Conservation (phyloP, 2,797 vertebrate genomes). For the Helarctos malayanus region DNA sequence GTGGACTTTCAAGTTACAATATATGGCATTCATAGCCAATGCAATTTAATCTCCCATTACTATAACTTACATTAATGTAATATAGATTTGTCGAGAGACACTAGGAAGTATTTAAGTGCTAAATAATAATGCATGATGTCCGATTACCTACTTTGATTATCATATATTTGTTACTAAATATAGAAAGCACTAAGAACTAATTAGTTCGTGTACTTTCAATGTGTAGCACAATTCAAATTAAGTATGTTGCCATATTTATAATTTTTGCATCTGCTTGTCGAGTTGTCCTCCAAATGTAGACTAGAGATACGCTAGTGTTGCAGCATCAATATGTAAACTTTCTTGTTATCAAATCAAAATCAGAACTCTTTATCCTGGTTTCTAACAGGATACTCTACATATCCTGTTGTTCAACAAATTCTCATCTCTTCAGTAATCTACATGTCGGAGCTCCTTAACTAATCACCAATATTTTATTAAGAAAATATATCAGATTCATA, state of each 20-base stretch:
- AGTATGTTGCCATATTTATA: constrained; percentile 9
- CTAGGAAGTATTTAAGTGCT: constrained; percentile 29
- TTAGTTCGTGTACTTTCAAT: neutral
- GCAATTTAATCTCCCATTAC: neutral
- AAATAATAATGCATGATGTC: constrained; percentile 31
- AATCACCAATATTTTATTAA: constrained; percentile 2
- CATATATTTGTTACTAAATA: neutral
- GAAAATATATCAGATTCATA: constrained; percentile 33
- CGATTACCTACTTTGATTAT: neutral
- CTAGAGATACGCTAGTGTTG: constrained; percentile 15
- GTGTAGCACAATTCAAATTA: constrained; percentile 49
- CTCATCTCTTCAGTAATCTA: neutral
- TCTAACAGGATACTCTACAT: neutral
- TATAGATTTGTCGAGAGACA: neutral
- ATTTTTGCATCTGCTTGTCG: neutral
- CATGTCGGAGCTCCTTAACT: neutral
- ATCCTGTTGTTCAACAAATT: neutral
- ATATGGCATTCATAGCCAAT: neutral
- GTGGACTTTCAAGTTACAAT: neutral
- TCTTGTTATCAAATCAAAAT: constrained; percentile 49
- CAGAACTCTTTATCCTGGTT: constrained; percentile 2
- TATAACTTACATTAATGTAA: neutral
- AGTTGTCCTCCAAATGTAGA: constrained; percentile 4
- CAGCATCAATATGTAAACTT: neutral
- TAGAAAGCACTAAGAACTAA: constrained; percentile 35